Evolutionary conservation across 1,140 invertebrate species (phyloP).

Genomic region (Drosophila tani): DNA sequence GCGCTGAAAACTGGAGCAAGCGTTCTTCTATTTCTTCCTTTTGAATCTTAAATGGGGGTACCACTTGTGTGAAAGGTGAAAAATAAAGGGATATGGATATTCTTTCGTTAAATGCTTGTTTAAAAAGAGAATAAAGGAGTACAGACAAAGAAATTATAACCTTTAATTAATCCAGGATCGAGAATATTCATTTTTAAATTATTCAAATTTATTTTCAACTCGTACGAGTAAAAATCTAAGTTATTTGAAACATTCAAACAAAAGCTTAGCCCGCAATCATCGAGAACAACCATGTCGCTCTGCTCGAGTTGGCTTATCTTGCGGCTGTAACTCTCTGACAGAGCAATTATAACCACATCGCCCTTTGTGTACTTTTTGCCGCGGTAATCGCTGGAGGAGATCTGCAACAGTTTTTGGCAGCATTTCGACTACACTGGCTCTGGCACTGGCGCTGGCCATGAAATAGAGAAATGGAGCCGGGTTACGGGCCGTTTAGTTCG

Average conservation of each 20-base stretch:
- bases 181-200: no score
- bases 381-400: conserved; percentile 32
- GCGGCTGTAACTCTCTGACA: conserved; percentile 47
- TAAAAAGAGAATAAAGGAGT: no score
- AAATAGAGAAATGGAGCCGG: conserved; percentile 43
- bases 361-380: conserved; percentile 20
- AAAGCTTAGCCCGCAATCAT: conserved; percentile 23
- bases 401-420: conserved; percentile 54
- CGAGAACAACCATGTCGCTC: conserved; percentile 14
- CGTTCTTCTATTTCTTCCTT: not conserved
- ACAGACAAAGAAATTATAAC: not conserved
- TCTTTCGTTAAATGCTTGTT: no score
- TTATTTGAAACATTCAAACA: not conserved
- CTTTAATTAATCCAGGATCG: no score
- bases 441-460: conserved; percentile 30
- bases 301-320: conserved; percentile 34
- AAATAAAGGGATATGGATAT: not conserved
- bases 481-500: conserved; percentile 60
- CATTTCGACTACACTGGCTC: conserved; percentile 21
- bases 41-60: conserved; percentile 5
- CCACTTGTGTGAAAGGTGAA: not conserved
- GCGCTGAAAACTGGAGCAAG: not conserved
- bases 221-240: not conserved
- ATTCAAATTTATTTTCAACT: not conserved
- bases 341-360: conserved; percentile 53